Conservation (phyloP, 2,113 vertebrate genomes). For the Zosterops japonicus region DNA sequence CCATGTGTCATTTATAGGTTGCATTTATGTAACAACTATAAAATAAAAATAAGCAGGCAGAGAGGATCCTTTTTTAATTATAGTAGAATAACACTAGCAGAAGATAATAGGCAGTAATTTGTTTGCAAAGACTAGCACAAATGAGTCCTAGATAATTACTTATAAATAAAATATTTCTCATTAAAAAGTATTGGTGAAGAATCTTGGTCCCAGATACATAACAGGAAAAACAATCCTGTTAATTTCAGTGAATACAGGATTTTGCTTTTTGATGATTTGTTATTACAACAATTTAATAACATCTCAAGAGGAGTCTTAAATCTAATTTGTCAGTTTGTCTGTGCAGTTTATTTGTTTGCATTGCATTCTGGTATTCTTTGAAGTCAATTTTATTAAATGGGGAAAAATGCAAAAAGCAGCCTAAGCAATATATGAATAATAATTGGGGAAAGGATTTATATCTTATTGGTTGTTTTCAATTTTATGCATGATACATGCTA, state of each 20-base stretch:
- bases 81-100: background rate
- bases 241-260: background rate
- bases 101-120: conserved; percentile 14
- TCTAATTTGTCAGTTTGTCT: background rate
- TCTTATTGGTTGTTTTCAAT: background rate
- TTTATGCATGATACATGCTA: background rate
- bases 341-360: background rate
- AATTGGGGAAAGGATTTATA: background rate
- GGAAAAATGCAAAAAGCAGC: background rate
- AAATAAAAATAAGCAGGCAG: background rate
- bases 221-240: background rate
- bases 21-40: background rate
- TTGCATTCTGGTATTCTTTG: conserved; percentile 10
- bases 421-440: background rate
- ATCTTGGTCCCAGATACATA: background rate
- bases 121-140: background rate
- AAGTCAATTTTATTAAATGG: background rate
- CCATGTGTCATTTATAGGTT: background rate
- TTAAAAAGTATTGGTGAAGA: background rate
- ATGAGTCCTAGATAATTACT: conserved; percentile 1
- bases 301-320: conserved; percentile 21
- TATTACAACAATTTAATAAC: background rate
- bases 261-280: background rate
- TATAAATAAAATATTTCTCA: conserved; percentile 38
- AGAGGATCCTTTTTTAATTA: background rate